Base-by-base conservation (phyloP, 2,888 invertebrate genomes). In the Heteromurus nitidus region DNA sequence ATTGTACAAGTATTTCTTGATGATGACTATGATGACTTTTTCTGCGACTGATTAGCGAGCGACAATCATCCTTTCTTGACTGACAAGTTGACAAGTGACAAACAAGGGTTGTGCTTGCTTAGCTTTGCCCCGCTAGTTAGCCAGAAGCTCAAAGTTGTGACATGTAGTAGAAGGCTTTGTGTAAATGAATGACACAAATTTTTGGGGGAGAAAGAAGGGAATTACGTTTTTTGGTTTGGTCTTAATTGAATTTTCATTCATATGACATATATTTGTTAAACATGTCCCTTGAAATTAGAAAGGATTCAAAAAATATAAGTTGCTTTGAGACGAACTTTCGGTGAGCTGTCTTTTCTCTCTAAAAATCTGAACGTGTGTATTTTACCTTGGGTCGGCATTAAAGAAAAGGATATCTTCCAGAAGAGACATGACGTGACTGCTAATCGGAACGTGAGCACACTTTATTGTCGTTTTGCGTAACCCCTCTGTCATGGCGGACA, bases 231-330 rank as follows among this genome's bases (percentile, higher is more conserved):
- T n/a, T n/a, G n/a, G n/a, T n/a, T 60, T 53, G 60, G 42, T 60
- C 64, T 73, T 76, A 76, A 76, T 76, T 76, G 76, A 68, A 67
- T 68, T 68, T 76, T 75, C 76, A 76, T 76, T 76, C 68, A 68
- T 58, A 50, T 67, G 64, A 64, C 64, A 42, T n/a, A 42, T 42
- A 64, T 64, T 64, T 64, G 22, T 42, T 64, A 64, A 64, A 64
- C 64, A 64, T 36, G 67, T 67, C 67, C 47, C 47, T 47, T 47
- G 26, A 26, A 62, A 18, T 60, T 60, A 28, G 60, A 60, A 28
- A 18, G 31, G 30, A 30, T 47, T 47, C 3, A 47, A 16, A n/a
- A 3, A 47, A 47, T 47, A 16, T 47, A 11, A 11, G 16, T 3
- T 11, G 47, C n/a, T 47, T 47, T n/a, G 47, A 13, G 5, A 36